These are phyloP conservation scores for Poecile atricapillus DNA, from an alignment of 2,113 vertebrate species.

Conservation along the genomic window DNA sequence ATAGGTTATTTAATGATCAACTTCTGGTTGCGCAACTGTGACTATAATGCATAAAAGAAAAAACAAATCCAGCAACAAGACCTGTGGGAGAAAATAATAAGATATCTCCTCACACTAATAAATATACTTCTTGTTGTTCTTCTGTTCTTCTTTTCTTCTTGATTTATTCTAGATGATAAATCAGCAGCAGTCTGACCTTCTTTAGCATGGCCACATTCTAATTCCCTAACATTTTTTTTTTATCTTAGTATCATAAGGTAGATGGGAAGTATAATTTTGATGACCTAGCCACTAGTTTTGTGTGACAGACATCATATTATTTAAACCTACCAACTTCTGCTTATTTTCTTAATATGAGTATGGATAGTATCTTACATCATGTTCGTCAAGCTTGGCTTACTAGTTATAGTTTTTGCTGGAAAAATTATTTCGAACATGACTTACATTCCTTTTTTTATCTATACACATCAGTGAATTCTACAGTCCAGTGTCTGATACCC, in stretches of 20 bases:
- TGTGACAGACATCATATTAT: not conserved
- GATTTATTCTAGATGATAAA: not conserved
- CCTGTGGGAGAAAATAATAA: not conserved
- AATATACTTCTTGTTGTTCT: not conserved
- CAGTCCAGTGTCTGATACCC: constrained; percentile 74
- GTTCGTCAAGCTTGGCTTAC: not conserved
- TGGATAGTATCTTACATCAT: not conserved
- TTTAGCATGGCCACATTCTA: not conserved
- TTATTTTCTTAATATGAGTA: not conserved
- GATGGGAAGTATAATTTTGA: not conserved
- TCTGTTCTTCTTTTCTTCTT: not conserved
- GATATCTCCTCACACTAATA: not conserved
- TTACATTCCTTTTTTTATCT: constrained; percentile 43
- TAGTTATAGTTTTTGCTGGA: not conserved
- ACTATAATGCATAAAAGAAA: not conserved
- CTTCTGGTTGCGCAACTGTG: not conserved
- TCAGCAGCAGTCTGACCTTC: not conserved
- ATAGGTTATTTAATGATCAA: not conserved
- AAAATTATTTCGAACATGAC: constrained; percentile 34
- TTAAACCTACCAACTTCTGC: not conserved
- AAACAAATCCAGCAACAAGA: not conserved
- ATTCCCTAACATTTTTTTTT: not conserved
- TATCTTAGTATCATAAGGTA: not conserved
- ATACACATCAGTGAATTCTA: constrained; percentile 72
- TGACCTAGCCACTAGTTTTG: not conserved